Percentiles rank a stretch among this genome's conserved stretches.
Conservation (phyloP, 2,113 vertebrate species). For the Grammomys surdaster region DNA sequence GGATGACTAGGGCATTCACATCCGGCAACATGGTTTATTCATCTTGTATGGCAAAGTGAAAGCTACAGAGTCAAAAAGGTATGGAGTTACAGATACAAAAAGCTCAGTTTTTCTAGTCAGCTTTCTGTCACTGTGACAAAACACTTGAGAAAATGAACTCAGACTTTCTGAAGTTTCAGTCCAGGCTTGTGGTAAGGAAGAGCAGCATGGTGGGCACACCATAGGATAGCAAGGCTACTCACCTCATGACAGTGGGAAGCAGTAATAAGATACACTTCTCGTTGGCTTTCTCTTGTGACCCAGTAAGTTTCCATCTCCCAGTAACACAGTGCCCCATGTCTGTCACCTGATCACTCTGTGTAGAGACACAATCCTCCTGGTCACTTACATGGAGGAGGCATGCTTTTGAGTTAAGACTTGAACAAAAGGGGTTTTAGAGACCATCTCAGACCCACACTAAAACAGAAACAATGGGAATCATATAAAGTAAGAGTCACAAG, state of each 20-base stretch:
- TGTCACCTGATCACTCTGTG: too few relatives aligned
- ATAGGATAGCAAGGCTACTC: background rate
- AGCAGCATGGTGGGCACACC: background rate
- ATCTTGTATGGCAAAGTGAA: background rate
- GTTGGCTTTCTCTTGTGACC: background rate
- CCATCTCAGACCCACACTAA: background rate
- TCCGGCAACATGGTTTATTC: background rate
- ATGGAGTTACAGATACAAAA: too few relatives aligned
- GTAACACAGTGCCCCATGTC: background rate
- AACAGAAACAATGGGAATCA: background rate
- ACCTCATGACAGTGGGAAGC: background rate
- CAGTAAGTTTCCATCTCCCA: background rate
- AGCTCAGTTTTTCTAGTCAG: background rate
- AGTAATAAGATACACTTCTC: background rate
- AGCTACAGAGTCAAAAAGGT: background rate
- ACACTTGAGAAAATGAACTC: background rate
- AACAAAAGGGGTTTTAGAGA: background rate
- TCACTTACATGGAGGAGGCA: too few relatives aligned
- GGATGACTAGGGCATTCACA: background rate
- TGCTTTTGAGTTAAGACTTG: background rate
- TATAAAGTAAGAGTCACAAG: background rate
- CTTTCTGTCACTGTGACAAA: background rate
- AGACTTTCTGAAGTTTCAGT: background rate
- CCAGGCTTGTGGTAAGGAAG: background rate
- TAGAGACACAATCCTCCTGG: too few relatives aligned